Conservation (phyloP, 2,797 vertebrate species). For the Onychomys leucogaster region DNA sequence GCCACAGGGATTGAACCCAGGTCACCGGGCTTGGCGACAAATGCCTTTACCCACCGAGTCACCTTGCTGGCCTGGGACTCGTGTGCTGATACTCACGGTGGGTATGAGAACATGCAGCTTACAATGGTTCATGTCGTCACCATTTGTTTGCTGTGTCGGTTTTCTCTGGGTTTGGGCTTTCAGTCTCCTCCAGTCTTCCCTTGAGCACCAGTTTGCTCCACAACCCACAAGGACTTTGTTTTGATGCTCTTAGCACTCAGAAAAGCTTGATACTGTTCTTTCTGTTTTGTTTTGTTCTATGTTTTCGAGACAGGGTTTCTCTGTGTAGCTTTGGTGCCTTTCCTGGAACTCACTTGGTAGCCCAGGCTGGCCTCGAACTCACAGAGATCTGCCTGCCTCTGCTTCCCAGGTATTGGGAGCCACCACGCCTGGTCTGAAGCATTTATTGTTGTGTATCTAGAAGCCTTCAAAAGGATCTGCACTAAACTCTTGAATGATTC, state of each 20-base stretch:
- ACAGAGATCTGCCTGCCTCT: not conserved
- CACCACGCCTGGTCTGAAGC: not conserved
- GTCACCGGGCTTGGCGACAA: not conserved
- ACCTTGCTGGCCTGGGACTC: not conserved
- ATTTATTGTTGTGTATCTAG: not conserved
- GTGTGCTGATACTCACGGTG: not conserved
- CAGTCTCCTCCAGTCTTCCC: not conserved
- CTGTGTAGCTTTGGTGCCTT: not conserved
- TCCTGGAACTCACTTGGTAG: not conserved
- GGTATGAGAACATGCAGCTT: not conserved
- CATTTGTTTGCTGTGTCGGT: not conserved
- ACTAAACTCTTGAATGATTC: not conserved
- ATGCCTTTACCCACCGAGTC: not conserved
- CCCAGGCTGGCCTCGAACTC: not conserved
- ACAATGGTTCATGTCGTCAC: constrained; percentile 28
- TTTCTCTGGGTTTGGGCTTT: not conserved
- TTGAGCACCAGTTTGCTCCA: not conserved
- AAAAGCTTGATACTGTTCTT: not conserved
- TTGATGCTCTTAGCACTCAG: constrained; percentile 28
- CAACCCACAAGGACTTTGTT: not conserved
- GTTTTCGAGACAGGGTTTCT: not conserved
- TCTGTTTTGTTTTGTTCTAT: not conserved
- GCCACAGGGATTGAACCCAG: not conserved
- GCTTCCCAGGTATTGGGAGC: not conserved
- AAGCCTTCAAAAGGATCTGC: not conserved